A percentile compares a stretch with the other conserved stretches of the same genome.
Conservation (phyloP, 2,888 invertebrate genomes). For the Acrobasis repandana region DNA sequence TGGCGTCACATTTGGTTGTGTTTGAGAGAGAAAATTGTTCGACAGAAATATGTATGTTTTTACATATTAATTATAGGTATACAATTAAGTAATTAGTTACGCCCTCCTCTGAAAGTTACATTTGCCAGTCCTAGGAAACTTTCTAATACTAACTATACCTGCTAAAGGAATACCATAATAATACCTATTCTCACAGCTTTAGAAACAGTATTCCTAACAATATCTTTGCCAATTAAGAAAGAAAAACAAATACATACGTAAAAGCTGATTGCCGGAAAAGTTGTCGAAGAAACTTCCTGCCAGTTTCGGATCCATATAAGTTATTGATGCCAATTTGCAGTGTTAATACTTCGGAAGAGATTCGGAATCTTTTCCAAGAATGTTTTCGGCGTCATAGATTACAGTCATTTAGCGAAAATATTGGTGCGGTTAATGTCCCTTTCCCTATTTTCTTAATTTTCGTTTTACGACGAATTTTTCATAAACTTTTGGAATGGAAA, state of each 20-base stretch:
- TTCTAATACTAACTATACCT: not conserved
- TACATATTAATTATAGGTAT: too few species aligned
- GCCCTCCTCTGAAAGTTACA: not conserved
- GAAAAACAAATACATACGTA: constrained; percentile 21
- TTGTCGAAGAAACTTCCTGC: constrained; percentile 24
- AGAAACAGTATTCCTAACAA: constrained; percentile 6
- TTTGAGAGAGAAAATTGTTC: too few species aligned
- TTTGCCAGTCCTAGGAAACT: not conserved
- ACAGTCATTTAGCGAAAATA: constrained; percentile 6
- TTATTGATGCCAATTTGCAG: constrained; percentile 26
- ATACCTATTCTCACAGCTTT: not conserved
- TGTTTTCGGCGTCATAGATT: constrained; percentile 21
- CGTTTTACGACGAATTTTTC: not conserved
- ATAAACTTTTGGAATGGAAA: too few species aligned
- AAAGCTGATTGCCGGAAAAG: constrained; percentile 26
- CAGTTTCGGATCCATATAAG: constrained; percentile 24
- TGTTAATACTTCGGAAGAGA: constrained; percentile 29
- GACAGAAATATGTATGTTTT: too few species aligned
- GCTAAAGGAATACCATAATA: not conserved
- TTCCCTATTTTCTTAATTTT: not conserved
- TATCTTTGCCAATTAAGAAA: constrained; percentile 16
- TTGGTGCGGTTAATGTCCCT: not conserved
- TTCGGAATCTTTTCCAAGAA: constrained; percentile 25
- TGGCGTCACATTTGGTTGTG: too few species aligned
- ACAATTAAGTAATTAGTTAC: too few species aligned